Percentiles rank a stretch among this genome's conserved stretches.
These are phyloP conservation scores for Diploptera punctata DNA, from an alignment of 2,888 invertebrate genomes.

Conservation along the genomic window DNA sequence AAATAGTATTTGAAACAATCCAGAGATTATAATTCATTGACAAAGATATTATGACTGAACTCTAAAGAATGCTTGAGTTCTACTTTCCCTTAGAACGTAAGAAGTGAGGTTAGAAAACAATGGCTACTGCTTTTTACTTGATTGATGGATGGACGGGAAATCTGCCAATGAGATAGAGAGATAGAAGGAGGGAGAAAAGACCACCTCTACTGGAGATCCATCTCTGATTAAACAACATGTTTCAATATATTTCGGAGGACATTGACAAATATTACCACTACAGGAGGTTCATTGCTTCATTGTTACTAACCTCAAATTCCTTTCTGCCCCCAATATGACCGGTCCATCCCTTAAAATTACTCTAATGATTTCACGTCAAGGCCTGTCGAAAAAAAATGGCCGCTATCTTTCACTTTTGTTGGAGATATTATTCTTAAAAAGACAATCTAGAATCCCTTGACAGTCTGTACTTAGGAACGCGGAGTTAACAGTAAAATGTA, in stretches of 20 bases:
- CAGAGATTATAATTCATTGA: neutral
- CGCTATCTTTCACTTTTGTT: neutral
- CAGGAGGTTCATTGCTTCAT: constrained; percentile 17
- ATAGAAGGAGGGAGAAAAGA: neutral
- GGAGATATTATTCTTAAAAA: no score
- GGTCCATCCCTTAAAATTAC: constrained; percentile 21
- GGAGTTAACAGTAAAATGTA: no score
- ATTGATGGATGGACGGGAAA: neutral
- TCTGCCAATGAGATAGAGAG: constrained; percentile 14
- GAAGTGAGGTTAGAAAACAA: neutral
- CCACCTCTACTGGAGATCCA: constrained; percentile 8
- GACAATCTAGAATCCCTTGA: no score
- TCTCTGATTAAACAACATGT: constrained; percentile 12
- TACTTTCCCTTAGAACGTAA: neutral
- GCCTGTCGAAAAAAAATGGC: neutral
- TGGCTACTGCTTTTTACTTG: neutral
- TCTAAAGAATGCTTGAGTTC: neutral
- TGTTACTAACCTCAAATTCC: neutral
- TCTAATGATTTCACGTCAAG: constrained; percentile 18
- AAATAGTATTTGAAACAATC: no score
- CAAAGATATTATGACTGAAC: neutral
- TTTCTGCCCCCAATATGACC: neutral
- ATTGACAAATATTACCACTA: constrained; percentile 14
- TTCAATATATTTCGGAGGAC: constrained; percentile 11
- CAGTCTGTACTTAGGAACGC: no score